Evolutionary conservation across 2,888 invertebrate species (phyloP).

Genomic region (Drosophila maculinotata): DNA sequence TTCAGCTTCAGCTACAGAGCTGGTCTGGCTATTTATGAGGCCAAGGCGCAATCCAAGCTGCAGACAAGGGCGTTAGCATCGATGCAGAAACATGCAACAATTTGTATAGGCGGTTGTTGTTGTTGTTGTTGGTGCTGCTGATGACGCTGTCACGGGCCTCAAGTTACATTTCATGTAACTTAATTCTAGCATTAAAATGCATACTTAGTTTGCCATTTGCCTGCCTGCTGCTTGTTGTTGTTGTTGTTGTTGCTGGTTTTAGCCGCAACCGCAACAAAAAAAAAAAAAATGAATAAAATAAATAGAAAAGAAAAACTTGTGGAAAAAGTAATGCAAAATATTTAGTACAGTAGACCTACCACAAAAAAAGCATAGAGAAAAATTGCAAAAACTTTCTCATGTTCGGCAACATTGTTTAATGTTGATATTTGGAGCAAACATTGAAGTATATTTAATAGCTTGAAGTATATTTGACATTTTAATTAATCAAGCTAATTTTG

Average conservation of each 20-base stretch:
- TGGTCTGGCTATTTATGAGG: conserved; percentile 65
- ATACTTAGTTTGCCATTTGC: conserved; percentile 64
- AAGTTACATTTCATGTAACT: conserved; percentile 78
- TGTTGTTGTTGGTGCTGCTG: conserved; percentile 25
- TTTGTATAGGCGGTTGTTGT: conserved; percentile 57
- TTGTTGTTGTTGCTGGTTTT: conserved; percentile 18
- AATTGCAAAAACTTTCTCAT: conserved; percentile 61
- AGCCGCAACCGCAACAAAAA: conserved; percentile 54
- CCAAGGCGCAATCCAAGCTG: conserved; percentile 58
- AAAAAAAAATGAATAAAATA: conserved; percentile 22
- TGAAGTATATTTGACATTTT: no score
- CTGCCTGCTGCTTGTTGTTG: conserved; percentile 1
- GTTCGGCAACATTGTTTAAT: conserved; percentile 41
- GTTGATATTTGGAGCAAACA: conserved; percentile 14
- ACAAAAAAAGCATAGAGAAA: conserved; percentile 30
- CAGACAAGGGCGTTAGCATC: conserved; percentile 74
- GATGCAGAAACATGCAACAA: conserved; percentile 67
- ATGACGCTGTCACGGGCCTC: conserved; percentile 56
- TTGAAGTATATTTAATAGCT: no score
- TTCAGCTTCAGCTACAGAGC: conserved; percentile 9
- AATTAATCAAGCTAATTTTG: no score
- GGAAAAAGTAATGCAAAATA: conserved; percentile 51
- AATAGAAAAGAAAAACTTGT: conserved; percentile 33
- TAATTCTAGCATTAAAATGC: conserved; percentile 83
- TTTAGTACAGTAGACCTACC: conserved; percentile 67